A percentile compares a stretch with the other conserved stretches of the same genome.
Conservation (phyloP, 2,113 vertebrate genomes). For the Alligator sinensis region DNA sequence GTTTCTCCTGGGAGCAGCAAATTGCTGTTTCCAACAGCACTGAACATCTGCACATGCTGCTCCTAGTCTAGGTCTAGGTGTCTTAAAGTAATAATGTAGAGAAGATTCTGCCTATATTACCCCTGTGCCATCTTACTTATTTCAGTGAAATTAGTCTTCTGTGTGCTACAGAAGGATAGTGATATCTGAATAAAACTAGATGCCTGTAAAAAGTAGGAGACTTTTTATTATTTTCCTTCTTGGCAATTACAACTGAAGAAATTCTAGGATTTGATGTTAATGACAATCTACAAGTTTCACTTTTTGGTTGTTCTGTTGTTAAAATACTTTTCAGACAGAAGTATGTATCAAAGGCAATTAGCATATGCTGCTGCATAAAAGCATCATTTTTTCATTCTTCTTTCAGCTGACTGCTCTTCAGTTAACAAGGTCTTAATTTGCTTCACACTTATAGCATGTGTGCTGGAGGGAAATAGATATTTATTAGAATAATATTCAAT, state of each 20-base stretch:
- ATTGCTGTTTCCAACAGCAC: too few species aligned
- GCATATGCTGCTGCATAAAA: not conserved
- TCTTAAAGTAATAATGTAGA: not conserved
- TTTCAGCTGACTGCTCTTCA: not conserved
- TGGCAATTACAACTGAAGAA: not conserved
- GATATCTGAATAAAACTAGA: not conserved
- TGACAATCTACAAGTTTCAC: constrained; percentile 11
- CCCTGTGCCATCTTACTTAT: not conserved
- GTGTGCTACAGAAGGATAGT: not conserved
- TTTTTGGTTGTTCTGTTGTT: constrained; percentile 23
- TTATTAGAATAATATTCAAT: not conserved
- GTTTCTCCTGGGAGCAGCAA: too few species aligned
- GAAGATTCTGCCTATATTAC: not conserved
- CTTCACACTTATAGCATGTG: not conserved
- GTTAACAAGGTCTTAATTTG: not conserved
- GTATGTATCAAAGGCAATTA: not conserved
- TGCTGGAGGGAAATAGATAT: not conserved
- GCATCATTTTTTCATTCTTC: not conserved
- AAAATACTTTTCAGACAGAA: constrained; percentile 19
- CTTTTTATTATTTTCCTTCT: not conserved
- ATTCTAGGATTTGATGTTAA: not conserved
- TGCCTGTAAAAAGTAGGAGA: not conserved
- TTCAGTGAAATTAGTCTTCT: not conserved
- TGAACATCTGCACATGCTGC: too few species aligned
- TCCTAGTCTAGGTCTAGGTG: too few species aligned